Evolutionary conservation across 2,888 invertebrate genomes (phyloP), one percentile per base, ranked within the genome.

Genomic region (Oscheius sp.): DNA sequence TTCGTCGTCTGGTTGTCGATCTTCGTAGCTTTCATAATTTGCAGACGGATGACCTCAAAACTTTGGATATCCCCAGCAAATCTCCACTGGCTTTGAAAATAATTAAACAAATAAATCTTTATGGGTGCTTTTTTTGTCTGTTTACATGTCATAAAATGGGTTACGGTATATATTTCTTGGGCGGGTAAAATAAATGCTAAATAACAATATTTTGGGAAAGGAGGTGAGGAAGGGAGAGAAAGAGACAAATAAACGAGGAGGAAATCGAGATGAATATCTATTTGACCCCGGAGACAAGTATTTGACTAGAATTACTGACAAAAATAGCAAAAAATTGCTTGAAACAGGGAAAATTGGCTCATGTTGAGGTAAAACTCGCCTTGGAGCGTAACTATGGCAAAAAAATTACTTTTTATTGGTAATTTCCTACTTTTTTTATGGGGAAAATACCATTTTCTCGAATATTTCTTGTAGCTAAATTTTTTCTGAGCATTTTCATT

Each of bases 21-120:
- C 69, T 69, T 9, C 41, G 53, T 16, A 56, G 55, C 35, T 41
- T 69, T n/a, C 69, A 69, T 21, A 69, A 53, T 27, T 27, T 69
- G 21, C 23, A 69, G 13, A 23, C 41, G n/a, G 69, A 55, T 41
- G 69, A 69, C 35, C 52, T 69, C 12, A 55, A 55, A 12, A 41
- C 55, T 16, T 41, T 69, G 25, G 69, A 69, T 25, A 43, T 69
- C 0, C 29, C 55, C 16, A 5, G 12, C 55, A 25, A 55, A 43
- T 43, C 52, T 55, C 18, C 16, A 55, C 2, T 35, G 69, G 1
- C 21, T 69, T 16, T 69, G 69, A 55, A 27, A 49, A 25, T 55
- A 25, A 55, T 55, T 6, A 49, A 49, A 49, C 49, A 49, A 49
- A 49, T 49, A 35, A 35, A 3, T 35, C 35, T 35, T 35, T 35